Evolutionary conservation across 2,113 vertebrate species (phyloP).

Genomic region (Eulemur rufifrons): DNA sequence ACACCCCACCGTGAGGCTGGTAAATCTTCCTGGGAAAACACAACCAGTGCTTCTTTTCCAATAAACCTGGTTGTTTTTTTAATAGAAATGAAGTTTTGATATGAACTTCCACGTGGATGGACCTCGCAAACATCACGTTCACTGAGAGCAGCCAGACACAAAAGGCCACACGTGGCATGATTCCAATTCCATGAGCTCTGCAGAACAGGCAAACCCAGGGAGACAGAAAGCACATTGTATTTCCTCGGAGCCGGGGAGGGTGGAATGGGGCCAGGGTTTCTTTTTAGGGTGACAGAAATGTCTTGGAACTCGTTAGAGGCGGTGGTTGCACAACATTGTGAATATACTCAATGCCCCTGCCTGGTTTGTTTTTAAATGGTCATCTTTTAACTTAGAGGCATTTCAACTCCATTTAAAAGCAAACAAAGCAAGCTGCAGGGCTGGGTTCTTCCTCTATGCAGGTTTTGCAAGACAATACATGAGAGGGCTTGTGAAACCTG

Average conservation of each 20-base stretch:
- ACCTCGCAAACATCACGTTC: accelerated
- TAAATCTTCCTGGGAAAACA: neutral
- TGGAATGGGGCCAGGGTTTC: accelerated
- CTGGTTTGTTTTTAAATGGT: neutral
- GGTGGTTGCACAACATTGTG: no score
- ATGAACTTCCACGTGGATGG: neutral
- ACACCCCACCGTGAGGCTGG: neutral
- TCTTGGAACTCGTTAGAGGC: accelerated
- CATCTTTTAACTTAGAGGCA: neutral
- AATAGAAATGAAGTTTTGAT: neutral
- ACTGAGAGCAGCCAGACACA: neutral
- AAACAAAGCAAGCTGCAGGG: neutral
- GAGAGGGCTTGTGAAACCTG: neutral
- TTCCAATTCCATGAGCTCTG: accelerated
- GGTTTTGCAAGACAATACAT: slow-evolving; percentile 20
- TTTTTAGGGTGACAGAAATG: neutral
- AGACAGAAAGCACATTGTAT: accelerated
- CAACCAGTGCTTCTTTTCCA: neutral
- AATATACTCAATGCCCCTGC: neutral
- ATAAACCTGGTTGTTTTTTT: neutral
- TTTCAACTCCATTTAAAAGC: neutral
- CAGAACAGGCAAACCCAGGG: neutral
- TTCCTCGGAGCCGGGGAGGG: neutral
- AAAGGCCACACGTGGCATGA: accelerated
- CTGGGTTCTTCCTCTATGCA: neutral